Evolutionary conservation across 2,888 invertebrate species (phyloP).

Genomic region (Morpho helenor): DNA sequence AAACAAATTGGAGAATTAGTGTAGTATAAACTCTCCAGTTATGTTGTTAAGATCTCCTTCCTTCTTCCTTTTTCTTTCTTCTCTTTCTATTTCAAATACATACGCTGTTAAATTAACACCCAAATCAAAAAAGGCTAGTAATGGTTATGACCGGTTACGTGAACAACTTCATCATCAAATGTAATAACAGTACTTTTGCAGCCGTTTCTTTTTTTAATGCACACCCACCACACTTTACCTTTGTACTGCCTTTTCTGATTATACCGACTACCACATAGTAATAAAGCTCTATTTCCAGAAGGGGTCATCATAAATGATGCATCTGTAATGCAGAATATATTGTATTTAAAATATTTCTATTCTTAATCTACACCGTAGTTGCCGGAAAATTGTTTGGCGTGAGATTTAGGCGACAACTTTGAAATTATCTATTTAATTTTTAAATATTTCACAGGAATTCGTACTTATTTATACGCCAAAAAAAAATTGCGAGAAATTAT

Average conservation of each 20-base stretch:
- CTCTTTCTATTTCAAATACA: no score
- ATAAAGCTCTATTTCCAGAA: background rate
- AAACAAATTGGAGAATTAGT: no score
- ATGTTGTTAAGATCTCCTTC: no score
- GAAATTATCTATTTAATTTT: no score
- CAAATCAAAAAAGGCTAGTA: background rate
- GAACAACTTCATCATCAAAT: conserved; percentile 18
- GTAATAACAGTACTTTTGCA: conserved; percentile 40
- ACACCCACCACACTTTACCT: conserved; percentile 27
- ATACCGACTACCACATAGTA: background rate
- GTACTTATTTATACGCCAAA: no score
- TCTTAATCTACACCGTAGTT: background rate
- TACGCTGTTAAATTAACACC: no score
- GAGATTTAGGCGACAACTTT: no score
- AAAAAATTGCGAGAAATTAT: no score
- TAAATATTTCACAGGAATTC: no score
- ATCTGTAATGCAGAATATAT: background rate
- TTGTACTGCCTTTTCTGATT: background rate
- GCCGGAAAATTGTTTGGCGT: no score
- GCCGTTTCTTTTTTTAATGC: conserved; percentile 35
- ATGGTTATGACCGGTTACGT: background rate
- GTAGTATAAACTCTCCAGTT: no score
- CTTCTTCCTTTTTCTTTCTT: no score
- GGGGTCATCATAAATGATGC: background rate
- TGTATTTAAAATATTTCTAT: background rate